Evolutionary conservation across 64 coral and sea anemone species (phyloP), one percentile per base, ranked within the genome.

Genomic region (Astreopora myriophthalma): DNA sequence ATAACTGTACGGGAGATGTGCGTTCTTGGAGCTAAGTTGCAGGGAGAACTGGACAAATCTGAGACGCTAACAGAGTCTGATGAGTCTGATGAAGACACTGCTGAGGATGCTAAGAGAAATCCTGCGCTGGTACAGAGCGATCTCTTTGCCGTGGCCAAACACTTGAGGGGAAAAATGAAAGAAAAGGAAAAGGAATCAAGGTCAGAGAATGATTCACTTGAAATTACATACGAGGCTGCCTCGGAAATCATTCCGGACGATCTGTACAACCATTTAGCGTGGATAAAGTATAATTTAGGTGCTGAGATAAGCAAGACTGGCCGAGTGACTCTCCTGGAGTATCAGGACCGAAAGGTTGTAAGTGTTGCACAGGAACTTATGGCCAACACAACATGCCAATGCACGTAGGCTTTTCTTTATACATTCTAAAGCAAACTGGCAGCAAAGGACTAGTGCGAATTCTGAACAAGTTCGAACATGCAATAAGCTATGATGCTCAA

Each of bases 231-330:
- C 48, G 79, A 82, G 78, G 55, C 48, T 8, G 32, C 80, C 55
- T 64, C 34, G 29, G 61, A 84, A 84, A 64, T 35, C 61, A 38
- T 84, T 64, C 51, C 55, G 23, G 34, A 84, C 32, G 34, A 84
- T 84, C 80, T 84, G 26, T 84, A 37, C 80, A 84, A 62, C 35
- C 61, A 84, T 62, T 84, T 84, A 84, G 51, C 57, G 35, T 84
- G 57, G 57, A 84, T 84, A 62, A 84, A 66, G 58, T 84, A 63
- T 44, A 84, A 69, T 69, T 69, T 27, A 69, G 66, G 29, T 0
- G 52, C 55, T 34, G 52, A 84, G 62, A 36, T 84, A 17, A 61
- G 62, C 30, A 6, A 35, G 52, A 37, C 27, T 33, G 34, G 60
- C 51, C 14, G 80, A 65, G 80, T 84, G 80, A 63, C 19, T 57